A percentile compares a stretch with the other conserved stretches of the same genome.
These are phyloP conservation scores for Ichneumoninae sp. DNA, from an alignment of 2,888 invertebrate species.

Conservation along the genomic window DNA sequence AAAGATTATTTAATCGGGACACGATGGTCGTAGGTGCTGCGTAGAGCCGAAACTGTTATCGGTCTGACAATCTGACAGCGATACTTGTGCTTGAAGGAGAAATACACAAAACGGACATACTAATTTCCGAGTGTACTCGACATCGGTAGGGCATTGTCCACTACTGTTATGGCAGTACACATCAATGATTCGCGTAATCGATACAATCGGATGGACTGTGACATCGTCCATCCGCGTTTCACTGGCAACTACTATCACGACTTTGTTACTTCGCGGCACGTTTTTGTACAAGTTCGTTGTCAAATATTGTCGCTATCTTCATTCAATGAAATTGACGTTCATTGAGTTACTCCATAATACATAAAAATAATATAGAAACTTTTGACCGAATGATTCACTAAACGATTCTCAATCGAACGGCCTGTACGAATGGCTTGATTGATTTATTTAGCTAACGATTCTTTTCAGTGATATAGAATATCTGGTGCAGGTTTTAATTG, in stretches of 20 bases:
- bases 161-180: not conserved
- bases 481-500: too few relatives aligned
- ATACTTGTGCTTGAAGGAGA: constrained; percentile 23
- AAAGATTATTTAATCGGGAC: not conserved
- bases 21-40: not conserved
- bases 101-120: constrained; percentile 45
- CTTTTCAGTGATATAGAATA: not conserved
- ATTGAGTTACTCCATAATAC: not conserved
- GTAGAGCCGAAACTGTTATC: constrained; percentile 5
- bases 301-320: not conserved
- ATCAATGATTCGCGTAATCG: constrained; percentile 1
- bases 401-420: not conserved
- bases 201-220: constrained; percentile 20
- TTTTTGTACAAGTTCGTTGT: not conserved
- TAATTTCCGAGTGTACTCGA: constrained; percentile 27
- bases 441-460: not conserved
- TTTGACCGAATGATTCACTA: not conserved
- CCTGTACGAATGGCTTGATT: not conserved
- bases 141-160: constrained; percentile 40
- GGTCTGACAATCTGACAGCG: constrained; percentile 16
- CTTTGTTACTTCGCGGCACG: not conserved
- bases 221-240: not conserved
- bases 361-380: not conserved
- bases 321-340: not conserved
- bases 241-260: not conserved